A percentile compares a stretch with the other conserved stretches of the same genome.
phyloP scores from a whole-genome alignment of 2,113 vertebrate genomes.

The Heptranchias perlo region DNA sequence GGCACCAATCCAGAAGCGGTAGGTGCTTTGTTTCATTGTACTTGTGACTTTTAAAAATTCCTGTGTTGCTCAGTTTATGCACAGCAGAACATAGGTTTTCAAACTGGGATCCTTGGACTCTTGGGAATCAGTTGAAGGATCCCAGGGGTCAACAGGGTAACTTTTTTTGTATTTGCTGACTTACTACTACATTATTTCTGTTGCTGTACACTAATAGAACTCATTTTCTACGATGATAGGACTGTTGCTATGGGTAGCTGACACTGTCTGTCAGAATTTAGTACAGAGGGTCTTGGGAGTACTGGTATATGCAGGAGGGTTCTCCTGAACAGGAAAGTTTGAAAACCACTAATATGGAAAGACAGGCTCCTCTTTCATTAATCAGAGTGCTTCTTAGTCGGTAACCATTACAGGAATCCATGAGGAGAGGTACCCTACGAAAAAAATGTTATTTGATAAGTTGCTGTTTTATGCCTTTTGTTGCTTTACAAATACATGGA shows the following conservation, averaged over 20 bases:
- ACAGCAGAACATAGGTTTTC: not conserved
- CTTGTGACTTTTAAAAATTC: not conserved
- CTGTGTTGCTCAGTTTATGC: not conserved
- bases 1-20: constrained; percentile 59
- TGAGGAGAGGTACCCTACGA: too few species aligned
- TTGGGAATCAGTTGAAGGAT: not conserved
- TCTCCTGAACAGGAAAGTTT: not conserved
- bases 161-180: not conserved
- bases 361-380: not conserved
- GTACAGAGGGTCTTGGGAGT: not conserved
- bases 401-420: not conserved
- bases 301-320: not conserved
- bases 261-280: not conserved
- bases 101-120: not conserved
- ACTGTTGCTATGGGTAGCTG: not conserved
- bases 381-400: not conserved
- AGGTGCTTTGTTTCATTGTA: not conserved
- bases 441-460: not conserved
- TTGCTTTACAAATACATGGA: not conserved
- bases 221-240: not conserved
- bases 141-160: not conserved
- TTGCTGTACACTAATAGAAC: not conserved
- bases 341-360: not conserved
- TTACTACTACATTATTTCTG: not conserved
- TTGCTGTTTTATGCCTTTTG: not conserved